phyloP scores from a whole-genome alignment of 2,888 invertebrate species.

The Pheosia gnoma region DNA sequence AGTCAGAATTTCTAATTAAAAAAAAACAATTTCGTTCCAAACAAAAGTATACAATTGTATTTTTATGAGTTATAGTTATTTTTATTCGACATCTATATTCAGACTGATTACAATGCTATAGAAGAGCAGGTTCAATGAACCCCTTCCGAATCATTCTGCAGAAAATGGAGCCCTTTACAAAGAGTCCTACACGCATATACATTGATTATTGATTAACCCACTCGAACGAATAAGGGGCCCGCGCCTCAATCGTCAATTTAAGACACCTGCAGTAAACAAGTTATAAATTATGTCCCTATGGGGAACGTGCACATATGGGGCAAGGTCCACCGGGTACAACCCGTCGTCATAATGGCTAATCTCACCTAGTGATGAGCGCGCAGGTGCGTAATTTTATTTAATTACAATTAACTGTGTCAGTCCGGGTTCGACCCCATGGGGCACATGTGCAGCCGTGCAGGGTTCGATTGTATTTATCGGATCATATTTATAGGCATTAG shows the following conservation, averaged over 20 bases:
- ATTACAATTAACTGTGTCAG: slow-evolving; percentile 18
- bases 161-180: too few species aligned
- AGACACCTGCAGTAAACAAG: slow-evolving; percentile 22
- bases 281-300: slow-evolving; percentile 10
- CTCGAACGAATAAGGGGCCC: background rate
- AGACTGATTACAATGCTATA: too few species aligned
- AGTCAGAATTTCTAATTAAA: too few species aligned
- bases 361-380: slow-evolving; percentile 6
- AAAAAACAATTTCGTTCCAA: too few species aligned
- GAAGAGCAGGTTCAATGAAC: too few species aligned
- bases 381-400: slow-evolving; percentile 24
- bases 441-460: background rate
- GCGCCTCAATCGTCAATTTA: background rate
- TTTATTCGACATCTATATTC: too few species aligned
- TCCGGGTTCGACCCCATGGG: slow-evolving; percentile 9
- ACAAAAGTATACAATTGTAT: too few species aligned
- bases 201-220: background rate
- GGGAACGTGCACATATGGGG: background rate
- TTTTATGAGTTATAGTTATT: too few species aligned
- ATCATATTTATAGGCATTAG: background rate
- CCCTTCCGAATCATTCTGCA: too few species aligned
- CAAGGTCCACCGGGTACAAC: background rate
- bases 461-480: background rate
- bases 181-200: too few species aligned
- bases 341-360: slow-evolving; percentile 4